Percentiles rank a stretch among this genome's conserved stretches.
phyloP scores from a whole-genome alignment of 2,113 vertebrate species.

The Syrmaticus mikado region DNA sequence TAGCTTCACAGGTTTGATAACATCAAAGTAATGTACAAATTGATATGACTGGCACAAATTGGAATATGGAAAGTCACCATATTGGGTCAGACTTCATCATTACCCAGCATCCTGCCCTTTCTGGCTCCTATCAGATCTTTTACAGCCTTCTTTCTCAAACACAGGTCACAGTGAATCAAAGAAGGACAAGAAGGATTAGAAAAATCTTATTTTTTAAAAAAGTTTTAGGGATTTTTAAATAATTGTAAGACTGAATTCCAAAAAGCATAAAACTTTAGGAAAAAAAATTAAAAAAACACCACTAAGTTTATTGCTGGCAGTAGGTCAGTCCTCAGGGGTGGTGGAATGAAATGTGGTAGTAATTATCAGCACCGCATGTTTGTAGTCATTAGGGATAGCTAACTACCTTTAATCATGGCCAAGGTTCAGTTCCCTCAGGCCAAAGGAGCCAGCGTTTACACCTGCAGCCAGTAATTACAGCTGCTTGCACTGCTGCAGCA shows the following conservation, averaged over 20 bases:
- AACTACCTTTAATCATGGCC: conserved; percentile 64
- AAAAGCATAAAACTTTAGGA: conserved; percentile 1
- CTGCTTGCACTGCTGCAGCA: neutral
- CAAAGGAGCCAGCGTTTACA: conserved; percentile 24
- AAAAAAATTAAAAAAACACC: neutral
- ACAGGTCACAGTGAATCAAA: neutral
- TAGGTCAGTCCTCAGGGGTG: conserved; percentile 48
- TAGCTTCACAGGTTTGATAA: conserved; percentile 2
- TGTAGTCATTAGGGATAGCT: conserved; percentile 59
- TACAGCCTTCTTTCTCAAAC: neutral
- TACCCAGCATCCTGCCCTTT: neutral
- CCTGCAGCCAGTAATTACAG: conserved; percentile 67
- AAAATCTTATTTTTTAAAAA: neutral
- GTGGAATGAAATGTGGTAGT: conserved; percentile 55
- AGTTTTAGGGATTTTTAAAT: neutral
- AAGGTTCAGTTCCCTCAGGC: conserved; percentile 13
- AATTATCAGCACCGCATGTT: conserved; percentile 62
- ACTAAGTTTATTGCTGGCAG: conserved; percentile 51
- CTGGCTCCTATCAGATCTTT: neutral
- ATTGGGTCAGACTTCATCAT: neutral
- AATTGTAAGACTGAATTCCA: neutral
- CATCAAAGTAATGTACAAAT: neutral
- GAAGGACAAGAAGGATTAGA: neutral
- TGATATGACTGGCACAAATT: neutral
- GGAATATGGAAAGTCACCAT: neutral